Conservation (phyloP, 2,797 vertebrate genomes). For the Darevskia nairensis region DNA sequence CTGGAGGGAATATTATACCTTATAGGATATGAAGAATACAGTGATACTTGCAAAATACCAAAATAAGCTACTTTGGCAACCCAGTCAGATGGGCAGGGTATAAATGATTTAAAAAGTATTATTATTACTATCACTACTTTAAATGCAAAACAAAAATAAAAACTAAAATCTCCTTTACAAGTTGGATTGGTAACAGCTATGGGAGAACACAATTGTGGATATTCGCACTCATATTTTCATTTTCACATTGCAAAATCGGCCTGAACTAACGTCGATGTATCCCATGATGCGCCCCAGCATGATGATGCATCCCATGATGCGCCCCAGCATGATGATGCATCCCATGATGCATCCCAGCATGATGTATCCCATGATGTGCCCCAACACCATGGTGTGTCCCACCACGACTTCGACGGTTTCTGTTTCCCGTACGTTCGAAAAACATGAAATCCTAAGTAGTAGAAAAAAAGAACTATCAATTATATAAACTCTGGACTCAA, state of each 20-base stretch:
- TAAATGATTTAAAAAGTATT: no score
- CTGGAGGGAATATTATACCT: neutral
- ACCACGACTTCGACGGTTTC: neutral
- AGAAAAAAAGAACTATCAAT: neutral
- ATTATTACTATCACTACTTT: no score
- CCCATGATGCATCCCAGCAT: no score
- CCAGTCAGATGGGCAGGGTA: no score
- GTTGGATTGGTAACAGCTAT: neutral
- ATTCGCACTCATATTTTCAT: no score
- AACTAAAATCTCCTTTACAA: neutral
- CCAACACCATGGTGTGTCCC: no score
- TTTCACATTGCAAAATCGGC: neutral
- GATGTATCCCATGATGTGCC: no score
- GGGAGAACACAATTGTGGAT: neutral
- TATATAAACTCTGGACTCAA: neutral
- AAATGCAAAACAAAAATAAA: no score
- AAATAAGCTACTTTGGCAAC: neutral
- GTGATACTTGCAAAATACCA: neutral
- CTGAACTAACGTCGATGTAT: neutral
- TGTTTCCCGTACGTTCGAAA: conserved; percentile 60
- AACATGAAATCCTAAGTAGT: conserved; percentile 74
- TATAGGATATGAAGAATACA: neutral
- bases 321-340: no score
- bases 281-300: neutral
- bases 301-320: no score